Evolutionary conservation across 1,140 invertebrate genomes (phyloP), one percentile per base, ranked within the genome.

Genomic region (Papilio polytes): DNA sequence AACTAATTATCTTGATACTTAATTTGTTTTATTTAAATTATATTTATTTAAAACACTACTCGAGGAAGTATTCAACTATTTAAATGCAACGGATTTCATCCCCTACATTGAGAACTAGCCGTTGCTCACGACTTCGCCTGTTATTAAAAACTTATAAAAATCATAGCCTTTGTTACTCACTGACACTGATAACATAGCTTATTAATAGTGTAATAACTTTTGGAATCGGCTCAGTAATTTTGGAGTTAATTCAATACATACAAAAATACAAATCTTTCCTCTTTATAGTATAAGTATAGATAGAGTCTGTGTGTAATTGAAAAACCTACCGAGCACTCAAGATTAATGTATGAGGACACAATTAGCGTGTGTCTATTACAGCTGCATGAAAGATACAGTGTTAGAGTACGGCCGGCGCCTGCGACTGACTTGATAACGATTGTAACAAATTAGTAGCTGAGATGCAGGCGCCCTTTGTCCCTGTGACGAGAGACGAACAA

Each of bases 301-400:
- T 48, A n/a, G 10, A 20, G 15, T 15, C 22, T 53, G 44, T 20
- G 46, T 51, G 15, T 51, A 13, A 76, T 51, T 76, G 0, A 78
- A 78, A 59, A 59, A 78, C 31, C 31, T 59, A 15, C 20, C 26
- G 36, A 56, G 51, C 53, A 78, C 22, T 70, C 26, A 78, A 78
- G 48, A 36, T 46, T 78, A 78, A 78, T 76, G 48, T 59, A 78
- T 63, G 10, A 59, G 44, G 76, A 36, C 76, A 78, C 76, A 78
- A 78, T 78, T 78, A 78, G 76, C 76, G 51, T 59, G 51, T 78
- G 76, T 78, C 76, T 31, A 78, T 78, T 78, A 78, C 76, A 76
- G 46, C 26, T 31, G 74, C 53, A 41, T 78, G 31, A 78, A 59
- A 78, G 76, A 78, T 78, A 78, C 59, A 78, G 76, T 41, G 76